Evolutionary conservation across 2,888 invertebrate genomes (phyloP), one percentile per base, ranked within the genome.

Genomic region (Drosophila parthenogenetica): DNA sequence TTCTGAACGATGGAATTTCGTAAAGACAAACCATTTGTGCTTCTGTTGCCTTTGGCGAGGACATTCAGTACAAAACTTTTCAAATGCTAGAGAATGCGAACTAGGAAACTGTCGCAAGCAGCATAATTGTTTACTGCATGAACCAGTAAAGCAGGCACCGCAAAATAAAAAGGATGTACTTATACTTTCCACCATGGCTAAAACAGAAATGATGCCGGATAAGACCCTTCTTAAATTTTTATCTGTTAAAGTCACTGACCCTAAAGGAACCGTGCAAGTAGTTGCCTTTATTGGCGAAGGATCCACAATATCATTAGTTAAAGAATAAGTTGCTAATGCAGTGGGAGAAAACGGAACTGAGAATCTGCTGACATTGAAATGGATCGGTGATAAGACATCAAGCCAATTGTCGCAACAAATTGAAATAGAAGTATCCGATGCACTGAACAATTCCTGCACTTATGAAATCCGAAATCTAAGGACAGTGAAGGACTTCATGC

Each of bases 221-320:
- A 45, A 19, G 5, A 45, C 45, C 2, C 22, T 25, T 13, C 22
- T 45, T 19, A 45, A 45, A 13, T 45, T n/a, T 2, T 4, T 45
- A n/a, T 25, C 45, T n/a, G n/a, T 45, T 10, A 45, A 45, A 4
- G 4, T 45, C 11, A 45, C n/a, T 11, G 25, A 5, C 5, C 25
- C 25, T 13, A 45, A 45, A 22, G 5, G 45, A n/a, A 19, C 19
- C 22, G n/a, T 19, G 13, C 0, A 45, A 22, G 5, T 25, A 10
- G 22, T 22, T 16, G 45, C 29, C 5, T 29, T 46, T 29, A 46
- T 46, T n/a, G 25, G 29, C 46, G 25, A 25, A 29, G 25, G 46
- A n/a, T 46, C 46, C 22, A 46, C 29, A 22, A 46, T 29, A 46
- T 46, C 25, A 3, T n/a, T 46, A 5, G 5, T 46, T 22, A 29